Evolutionary conservation across 2,797 vertebrate species (phyloP).

Genomic region (Ataeniobius toweri): DNA sequence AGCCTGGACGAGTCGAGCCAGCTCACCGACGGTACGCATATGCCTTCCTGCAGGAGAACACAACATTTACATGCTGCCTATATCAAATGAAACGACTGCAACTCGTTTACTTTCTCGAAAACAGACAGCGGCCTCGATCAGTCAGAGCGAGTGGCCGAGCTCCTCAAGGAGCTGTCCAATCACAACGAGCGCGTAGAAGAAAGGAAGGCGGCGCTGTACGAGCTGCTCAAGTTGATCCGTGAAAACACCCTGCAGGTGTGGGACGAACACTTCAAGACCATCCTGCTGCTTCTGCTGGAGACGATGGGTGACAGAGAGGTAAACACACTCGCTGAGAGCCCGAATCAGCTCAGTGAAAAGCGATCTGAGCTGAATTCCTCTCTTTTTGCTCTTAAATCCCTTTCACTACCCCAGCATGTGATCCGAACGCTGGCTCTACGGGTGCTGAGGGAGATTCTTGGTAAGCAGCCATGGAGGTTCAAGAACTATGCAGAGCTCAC

Average conservation of each 20-base stretch:
- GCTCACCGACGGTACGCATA: constrained; percentile 87
- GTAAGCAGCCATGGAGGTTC: constrained; percentile 94
- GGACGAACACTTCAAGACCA: constrained; percentile 99
- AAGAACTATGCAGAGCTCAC: constrained; percentile 98
- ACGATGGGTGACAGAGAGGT: constrained; percentile 97
- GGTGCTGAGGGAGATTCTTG: constrained; percentile 93
- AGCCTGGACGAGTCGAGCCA: constrained; percentile 91
- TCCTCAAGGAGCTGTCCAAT: constrained; percentile 95
- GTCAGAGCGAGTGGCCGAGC: constrained; percentile 92
- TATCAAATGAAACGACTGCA: too few relatives aligned
- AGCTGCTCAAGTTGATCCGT: constrained; percentile 92
- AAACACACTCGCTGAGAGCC: constrained; percentile 20
- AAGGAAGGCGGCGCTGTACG: constrained; percentile 90
- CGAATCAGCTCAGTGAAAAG: too few relatives aligned
- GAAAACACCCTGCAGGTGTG: constrained; percentile 94
- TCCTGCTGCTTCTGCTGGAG: constrained; percentile 93
- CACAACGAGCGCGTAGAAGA: constrained; percentile 96
- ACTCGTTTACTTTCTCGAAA: background rate
- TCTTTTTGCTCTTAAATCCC: constrained; percentile 13
- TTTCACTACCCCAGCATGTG: constrained; percentile 81
- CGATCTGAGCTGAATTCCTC: background rate
- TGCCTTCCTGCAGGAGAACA: background rate
- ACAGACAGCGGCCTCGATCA: constrained; percentile 91
- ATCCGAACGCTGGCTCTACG: constrained; percentile 94
- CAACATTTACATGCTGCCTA: background rate